phyloP scores from a whole-genome alignment of 2,113 vertebrate species.

The Paramisgurnus dabryanus region DNA sequence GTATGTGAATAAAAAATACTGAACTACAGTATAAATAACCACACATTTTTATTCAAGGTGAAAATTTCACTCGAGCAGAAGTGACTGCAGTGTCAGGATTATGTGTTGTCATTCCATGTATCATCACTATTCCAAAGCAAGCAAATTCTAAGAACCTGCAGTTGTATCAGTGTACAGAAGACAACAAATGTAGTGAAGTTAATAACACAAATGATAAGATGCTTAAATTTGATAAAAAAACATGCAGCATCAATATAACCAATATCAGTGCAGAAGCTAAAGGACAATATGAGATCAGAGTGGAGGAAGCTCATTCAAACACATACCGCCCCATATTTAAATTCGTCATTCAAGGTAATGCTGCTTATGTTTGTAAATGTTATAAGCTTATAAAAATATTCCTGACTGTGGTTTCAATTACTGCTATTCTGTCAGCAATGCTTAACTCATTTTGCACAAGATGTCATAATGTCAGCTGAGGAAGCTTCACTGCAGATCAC shows the following conservation, averaged over 20 bases:
- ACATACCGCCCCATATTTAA: background rate
- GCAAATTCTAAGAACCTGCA: background rate
- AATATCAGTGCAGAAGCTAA: background rate
- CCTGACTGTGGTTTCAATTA: background rate
- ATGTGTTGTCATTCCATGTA: conserved; percentile 3
- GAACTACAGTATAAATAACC: too few species aligned
- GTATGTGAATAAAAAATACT: too few species aligned
- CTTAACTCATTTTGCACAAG: background rate
- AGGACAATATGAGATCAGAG: background rate
- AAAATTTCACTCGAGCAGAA: background rate
- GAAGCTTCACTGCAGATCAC: too few species aligned
- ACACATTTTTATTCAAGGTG: background rate
- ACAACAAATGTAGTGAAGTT: too few species aligned
- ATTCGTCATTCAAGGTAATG: conserved; percentile 1
- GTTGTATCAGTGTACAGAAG: background rate
- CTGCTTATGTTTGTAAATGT: background rate
- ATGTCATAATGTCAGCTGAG: background rate
- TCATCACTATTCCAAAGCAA: background rate
- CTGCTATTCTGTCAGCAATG: background rate
- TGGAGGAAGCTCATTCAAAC: accelerated
- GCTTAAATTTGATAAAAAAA: too few species aligned
- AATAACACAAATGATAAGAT: too few species aligned
- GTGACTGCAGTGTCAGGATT: background rate
- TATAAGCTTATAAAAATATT: background rate
- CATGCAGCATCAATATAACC: background rate